These are phyloP conservation scores for Drosophila carrolli DNA, from an alignment of 1,140 invertebrate species.

Conservation along the genomic window DNA sequence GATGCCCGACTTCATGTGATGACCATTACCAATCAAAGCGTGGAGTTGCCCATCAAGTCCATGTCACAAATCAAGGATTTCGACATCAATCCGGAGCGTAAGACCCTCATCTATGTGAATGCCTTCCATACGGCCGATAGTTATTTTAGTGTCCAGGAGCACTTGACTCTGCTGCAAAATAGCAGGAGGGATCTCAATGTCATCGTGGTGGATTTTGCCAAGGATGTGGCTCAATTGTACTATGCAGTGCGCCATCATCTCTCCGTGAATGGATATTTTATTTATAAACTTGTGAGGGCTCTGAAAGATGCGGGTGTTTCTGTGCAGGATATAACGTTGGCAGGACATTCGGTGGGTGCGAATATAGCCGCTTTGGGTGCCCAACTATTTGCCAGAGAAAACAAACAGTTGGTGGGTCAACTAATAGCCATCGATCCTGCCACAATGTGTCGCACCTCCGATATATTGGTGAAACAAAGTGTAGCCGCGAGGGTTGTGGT, in stretches of 20 bases:
- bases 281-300: constrained; percentile 60
- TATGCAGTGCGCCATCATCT: constrained; percentile 75
- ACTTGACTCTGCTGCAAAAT: constrained; percentile 62
- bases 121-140: constrained; percentile 71
- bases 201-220: constrained; percentile 73
- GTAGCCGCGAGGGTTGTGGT: constrained; percentile 62
- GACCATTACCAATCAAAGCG: constrained; percentile 74
- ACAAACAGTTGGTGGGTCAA: constrained; percentile 53
- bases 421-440: constrained; percentile 78
- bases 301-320: constrained; percentile 53
- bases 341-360: constrained; percentile 78
- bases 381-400: constrained; percentile 57
- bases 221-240: constrained; percentile 71
- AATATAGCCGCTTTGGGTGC: constrained; percentile 77
- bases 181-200: constrained; percentile 72
- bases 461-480: constrained; percentile 63
- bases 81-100: constrained; percentile 66
- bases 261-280: constrained; percentile 67
- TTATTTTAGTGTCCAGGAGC: constrained; percentile 77
- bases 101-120: constrained; percentile 76
- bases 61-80: constrained; percentile 69
- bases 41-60: constrained; percentile 70
- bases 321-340: constrained; percentile 63
- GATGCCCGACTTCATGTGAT: constrained; percentile 71
- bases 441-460: constrained; percentile 72